Base-by-base conservation (phyloP, 2,797 vertebrate genomes). In the Sus cebifrons region DNA sequence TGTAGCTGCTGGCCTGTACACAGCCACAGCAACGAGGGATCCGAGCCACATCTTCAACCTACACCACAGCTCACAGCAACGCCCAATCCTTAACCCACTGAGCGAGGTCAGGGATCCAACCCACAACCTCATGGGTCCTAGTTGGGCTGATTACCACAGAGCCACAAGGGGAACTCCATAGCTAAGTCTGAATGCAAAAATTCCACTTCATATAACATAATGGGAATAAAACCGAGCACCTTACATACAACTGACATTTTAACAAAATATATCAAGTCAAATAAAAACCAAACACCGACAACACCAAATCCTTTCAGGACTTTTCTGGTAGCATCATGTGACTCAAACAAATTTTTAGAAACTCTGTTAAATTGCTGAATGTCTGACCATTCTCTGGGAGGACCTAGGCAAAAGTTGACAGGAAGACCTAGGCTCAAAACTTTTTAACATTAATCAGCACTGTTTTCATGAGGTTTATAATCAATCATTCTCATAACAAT, bases 381-480 rank as follows among this genome's bases (percentile, higher is more conserved):
- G 86, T 71, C 65, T 91, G 6, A 65, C 29, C 32, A 3, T 86
- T 15, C 3, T 67, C 14, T 58, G 1, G 27, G 68, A 91, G 82
- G 17, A 83, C 7, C 74, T 16, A 60, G 32, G 68, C 6, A 54
- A 87, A 58, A 78, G 14, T 60, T 25, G 17, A 58, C 9, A 25
- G 75, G 52, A 82, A 84, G 18, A 20, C 6, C 16, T 88, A 18
- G 44, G 12, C 10, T 62, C 40, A 86, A 83, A 77, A 40, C 75
- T 52, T 78, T 52, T 52, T 70, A 89, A 70, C 21, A 20, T 70
- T 68, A 75, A 54, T 54, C 18, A 60, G 4, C n/a, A 36, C 25
- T 44, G 20, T 73, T 93, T 92, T 86, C 56, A 86, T 79, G 44
- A 82, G 54, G 95, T 86, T 83, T 70, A 21, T 6, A 90, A 77